These are phyloP conservation scores for Solenopsis invicta DNA, from an alignment of 1,140 invertebrate genomes.

Conservation along the genomic window DNA sequence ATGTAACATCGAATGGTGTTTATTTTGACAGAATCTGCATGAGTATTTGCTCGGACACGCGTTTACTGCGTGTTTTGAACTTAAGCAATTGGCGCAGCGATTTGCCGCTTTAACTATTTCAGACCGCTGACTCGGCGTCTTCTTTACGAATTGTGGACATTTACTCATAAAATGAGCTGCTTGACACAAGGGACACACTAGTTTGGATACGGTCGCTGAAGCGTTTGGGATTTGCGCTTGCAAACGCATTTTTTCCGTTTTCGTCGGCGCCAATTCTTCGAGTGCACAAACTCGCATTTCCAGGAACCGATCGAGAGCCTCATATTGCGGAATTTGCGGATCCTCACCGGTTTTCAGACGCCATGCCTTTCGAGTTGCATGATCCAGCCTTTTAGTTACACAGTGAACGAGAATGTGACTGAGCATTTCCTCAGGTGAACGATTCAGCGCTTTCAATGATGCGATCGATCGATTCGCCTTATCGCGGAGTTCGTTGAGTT, in stretches of 20 bases:
- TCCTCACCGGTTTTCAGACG: no score
- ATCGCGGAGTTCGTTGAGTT: background rate
- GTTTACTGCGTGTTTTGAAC: background rate
- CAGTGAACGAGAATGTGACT: no score
- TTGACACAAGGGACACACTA: rapidly evolving
- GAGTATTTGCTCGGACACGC: background rate
- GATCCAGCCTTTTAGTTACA: background rate
- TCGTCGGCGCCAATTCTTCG: no score
- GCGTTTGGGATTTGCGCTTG: no score
- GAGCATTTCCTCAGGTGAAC: background rate
- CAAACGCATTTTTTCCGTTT: no score
- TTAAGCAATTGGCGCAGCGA: background rate
- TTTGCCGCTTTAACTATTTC: rapidly evolving
- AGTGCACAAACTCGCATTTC: no score
- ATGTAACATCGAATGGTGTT: background rate
- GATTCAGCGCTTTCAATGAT: background rate
- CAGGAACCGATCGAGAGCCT: no score
- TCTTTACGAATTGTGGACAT: background rate
- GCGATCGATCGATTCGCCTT: background rate
- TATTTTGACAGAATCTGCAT: background rate
- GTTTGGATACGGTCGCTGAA: no score
- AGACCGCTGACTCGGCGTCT: background rate
- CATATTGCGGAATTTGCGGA: no score
- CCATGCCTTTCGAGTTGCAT: background rate
- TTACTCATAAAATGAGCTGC: background rate